Evolutionary conservation across 2,797 vertebrate species (phyloP).

Genomic region (Taenioides sp.): DNA sequence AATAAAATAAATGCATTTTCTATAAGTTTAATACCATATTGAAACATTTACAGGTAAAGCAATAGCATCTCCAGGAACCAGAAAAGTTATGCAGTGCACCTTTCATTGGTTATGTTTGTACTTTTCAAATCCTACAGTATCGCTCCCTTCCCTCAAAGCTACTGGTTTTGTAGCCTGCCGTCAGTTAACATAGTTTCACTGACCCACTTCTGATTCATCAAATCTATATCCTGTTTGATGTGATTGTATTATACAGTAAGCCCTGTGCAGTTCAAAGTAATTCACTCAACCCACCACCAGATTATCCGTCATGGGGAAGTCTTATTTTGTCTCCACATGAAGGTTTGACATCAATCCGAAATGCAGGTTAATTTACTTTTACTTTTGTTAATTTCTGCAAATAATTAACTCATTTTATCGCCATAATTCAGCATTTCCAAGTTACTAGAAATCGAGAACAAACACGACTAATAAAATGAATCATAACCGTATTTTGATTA

Average conservation of each 20-base stretch:
- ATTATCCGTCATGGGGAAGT: neutral
- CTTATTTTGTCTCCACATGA: neutral
- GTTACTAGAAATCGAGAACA: neutral
- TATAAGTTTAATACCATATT: too few relatives aligned
- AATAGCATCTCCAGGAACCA: too few relatives aligned
- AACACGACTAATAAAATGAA: too few relatives aligned
- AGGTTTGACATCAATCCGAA: neutral
- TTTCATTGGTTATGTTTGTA: too few relatives aligned
- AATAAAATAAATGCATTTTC: too few relatives aligned
- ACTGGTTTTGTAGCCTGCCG: neutral
- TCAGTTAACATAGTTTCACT: constrained; percentile 4
- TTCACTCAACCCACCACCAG: constrained; percentile 10
- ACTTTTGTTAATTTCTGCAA: too few relatives aligned
- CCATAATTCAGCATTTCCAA: too few relatives aligned
- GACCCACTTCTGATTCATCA: constrained; percentile 42
- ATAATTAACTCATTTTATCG: too few relatives aligned
- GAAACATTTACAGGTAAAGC: too few relatives aligned
- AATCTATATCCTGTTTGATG: constrained; percentile 26
- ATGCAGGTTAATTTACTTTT: neutral
- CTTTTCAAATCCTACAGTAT: too few relatives aligned
- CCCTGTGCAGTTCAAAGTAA: constrained; percentile 1
- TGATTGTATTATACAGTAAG: constrained; percentile 13
- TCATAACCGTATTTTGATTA: too few relatives aligned
- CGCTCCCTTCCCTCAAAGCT: neutral
- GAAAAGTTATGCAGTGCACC: too few relatives aligned